Evolutionary conservation across 2,888 invertebrate species (phyloP).

Genomic region (Cloeon dipterum): DNA sequence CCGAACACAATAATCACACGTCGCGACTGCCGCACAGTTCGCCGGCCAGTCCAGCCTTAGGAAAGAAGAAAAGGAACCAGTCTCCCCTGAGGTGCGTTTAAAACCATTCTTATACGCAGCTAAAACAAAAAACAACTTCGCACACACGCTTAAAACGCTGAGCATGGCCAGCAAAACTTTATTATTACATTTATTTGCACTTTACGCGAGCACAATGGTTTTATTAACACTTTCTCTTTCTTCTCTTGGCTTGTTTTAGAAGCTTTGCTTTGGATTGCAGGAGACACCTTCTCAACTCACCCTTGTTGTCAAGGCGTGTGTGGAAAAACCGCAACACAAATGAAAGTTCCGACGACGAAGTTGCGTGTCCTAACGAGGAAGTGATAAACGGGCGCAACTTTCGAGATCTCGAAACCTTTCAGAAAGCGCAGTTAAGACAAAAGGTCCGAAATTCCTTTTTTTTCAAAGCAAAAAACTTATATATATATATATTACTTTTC

Average conservation of each 20-base stretch:
- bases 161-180: too few relatives aligned
- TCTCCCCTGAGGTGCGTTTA: conserved; percentile 40
- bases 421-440: conserved; percentile 74
- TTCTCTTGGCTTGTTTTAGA: not conserved
- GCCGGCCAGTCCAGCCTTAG: conserved; percentile 48
- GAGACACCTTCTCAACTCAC: conserved; percentile 58
- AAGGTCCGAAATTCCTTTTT: too few relatives aligned
- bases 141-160: too few relatives aligned
- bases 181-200: too few relatives aligned
- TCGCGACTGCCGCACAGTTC: conserved; percentile 43
- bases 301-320: conserved; percentile 49
- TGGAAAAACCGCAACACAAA: conserved; percentile 40
- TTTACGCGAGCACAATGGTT: not conserved
- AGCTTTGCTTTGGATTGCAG: conserved; percentile 15
- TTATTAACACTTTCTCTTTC: too few relatives aligned
- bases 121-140: too few relatives aligned
- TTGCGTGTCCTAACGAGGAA: conserved; percentile 28
- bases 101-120: too few relatives aligned
- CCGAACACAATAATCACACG: conserved; percentile 14
- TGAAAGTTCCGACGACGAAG: conserved; percentile 68
- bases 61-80: conserved; percentile 50
- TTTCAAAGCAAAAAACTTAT: too few relatives aligned
- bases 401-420: conserved; percentile 71
- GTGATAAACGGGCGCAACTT: conserved; percentile 44
- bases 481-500: too few relatives aligned